Evolutionary conservation across 2,113 vertebrate genomes (phyloP).

Genomic region (Pelvicachromis taeniatus): DNA sequence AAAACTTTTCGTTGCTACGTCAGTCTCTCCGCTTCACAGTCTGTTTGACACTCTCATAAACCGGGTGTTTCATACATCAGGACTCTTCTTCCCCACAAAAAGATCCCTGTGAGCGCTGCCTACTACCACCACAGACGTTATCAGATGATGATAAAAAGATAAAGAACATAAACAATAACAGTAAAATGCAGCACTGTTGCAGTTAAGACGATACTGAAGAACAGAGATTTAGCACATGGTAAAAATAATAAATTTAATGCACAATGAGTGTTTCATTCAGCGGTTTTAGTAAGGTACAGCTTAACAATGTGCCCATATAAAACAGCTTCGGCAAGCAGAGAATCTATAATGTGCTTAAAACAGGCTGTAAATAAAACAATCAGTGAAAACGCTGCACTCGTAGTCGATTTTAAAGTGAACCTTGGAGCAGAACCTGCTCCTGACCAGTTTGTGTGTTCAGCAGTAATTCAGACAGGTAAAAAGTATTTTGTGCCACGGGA

Average conservation of each 20-base stretch:
- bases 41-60: background rate
- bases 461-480: background rate
- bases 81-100: background rate
- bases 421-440: background rate
- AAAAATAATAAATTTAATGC: background rate
- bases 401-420: background rate
- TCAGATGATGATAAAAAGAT: background rate
- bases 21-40: background rate
- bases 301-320: fast-evolving
- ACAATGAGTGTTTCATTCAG: background rate
- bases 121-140: background rate
- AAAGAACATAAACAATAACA: background rate
- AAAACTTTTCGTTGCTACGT: background rate
- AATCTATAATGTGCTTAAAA: background rate
- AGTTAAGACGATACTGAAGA: background rate
- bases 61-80: background rate
- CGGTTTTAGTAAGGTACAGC: background rate
- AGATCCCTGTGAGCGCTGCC: background rate
- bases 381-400: background rate
- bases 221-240: background rate
- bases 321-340: background rate
- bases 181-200: background rate
- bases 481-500: background rate
- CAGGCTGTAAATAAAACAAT: background rate
- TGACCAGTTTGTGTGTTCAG: background rate